Evolutionary conservation across 1,140 invertebrate species (phyloP).

Genomic region (Trichonephila inaurata): DNA sequence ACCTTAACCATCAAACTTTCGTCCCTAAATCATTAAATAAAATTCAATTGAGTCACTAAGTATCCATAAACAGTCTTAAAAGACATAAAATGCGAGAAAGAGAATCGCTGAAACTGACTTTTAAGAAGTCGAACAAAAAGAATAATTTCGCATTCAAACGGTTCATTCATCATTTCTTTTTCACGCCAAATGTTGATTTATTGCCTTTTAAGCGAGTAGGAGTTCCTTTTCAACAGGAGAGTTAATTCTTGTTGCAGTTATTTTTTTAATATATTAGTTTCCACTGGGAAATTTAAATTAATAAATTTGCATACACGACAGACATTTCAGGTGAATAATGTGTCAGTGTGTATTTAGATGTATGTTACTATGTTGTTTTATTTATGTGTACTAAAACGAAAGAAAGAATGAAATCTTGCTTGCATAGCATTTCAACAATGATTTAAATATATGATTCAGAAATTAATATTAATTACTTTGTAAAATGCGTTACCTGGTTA

Average conservation of each 20-base stretch:
- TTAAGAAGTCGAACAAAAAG: not conserved
- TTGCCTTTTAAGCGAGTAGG: not conserved
- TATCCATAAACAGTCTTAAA: not conserved
- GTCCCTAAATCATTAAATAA: not conserved
- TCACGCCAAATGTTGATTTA: constrained; percentile 6
- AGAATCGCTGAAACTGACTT: not conserved
- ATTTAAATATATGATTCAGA: too few species aligned
- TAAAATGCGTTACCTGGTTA: too few species aligned
- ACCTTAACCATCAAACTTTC: not conserved
- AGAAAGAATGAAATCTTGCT: too few species aligned
- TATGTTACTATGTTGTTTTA: too few species aligned
- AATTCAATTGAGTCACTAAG: not conserved
- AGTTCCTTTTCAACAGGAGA: not conserved
- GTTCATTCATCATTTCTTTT: not conserved
- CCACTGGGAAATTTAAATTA: too few species aligned
- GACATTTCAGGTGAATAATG: too few species aligned
- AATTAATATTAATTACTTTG: too few species aligned
- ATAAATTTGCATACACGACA: too few species aligned
- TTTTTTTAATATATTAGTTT: too few species aligned
- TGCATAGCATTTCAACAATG: too few species aligned
- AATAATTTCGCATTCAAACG: not conserved
- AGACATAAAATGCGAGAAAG: not conserved
- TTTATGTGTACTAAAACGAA: too few species aligned
- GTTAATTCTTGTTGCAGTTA: not conserved
- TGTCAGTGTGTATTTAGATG: too few species aligned